These are phyloP conservation scores for Bagarius yarrelli DNA, from an alignment of 2,113 vertebrate genomes.

Conservation along the genomic window DNA sequence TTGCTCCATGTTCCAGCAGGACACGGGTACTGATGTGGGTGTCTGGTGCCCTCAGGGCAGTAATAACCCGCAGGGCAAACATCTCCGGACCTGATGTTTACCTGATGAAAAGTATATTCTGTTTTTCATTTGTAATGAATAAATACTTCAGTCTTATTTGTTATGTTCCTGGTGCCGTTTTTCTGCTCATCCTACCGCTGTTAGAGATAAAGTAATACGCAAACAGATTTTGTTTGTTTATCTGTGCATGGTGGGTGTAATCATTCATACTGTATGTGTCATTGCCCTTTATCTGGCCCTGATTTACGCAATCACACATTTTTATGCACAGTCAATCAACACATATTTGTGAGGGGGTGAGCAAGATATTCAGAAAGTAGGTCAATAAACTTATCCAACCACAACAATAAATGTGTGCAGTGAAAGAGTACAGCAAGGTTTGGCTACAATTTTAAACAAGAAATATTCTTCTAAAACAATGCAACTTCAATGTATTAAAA, in stretches of 20 bases:
- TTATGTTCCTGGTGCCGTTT: neutral
- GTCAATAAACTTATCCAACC: slow-evolving; percentile 11
- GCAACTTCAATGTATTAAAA: neutral
- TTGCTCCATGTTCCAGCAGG: slow-evolving; percentile 82
- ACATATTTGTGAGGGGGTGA: slow-evolving; percentile 22
- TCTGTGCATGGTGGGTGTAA: slow-evolving; percentile 22
- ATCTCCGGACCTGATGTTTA: slow-evolving; percentile 72
- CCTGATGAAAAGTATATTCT: slow-evolving; percentile 57
- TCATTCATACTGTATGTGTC: slow-evolving; percentile 22
- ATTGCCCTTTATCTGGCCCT: neutral
- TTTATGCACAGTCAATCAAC: slow-evolving; percentile 23
- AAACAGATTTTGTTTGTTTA: slow-evolving; percentile 31
- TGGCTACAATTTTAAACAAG: neutral
- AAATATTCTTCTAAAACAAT: neutral
- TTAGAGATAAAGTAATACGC: neutral
- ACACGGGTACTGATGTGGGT: slow-evolving; percentile 75
- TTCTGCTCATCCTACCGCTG: neutral
- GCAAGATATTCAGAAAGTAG: neutral
- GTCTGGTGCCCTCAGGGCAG: slow-evolving; percentile 75
- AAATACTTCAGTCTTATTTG: neutral
- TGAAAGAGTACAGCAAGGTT: neutral
- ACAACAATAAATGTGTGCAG: neutral
- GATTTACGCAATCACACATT: slow-evolving; percentile 21
- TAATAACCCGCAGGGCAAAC: slow-evolving; percentile 78
- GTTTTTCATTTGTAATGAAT: neutral